Base-by-base conservation (phyloP, 2,113 vertebrate genomes). In the Pollimyrus isidori region DNA sequence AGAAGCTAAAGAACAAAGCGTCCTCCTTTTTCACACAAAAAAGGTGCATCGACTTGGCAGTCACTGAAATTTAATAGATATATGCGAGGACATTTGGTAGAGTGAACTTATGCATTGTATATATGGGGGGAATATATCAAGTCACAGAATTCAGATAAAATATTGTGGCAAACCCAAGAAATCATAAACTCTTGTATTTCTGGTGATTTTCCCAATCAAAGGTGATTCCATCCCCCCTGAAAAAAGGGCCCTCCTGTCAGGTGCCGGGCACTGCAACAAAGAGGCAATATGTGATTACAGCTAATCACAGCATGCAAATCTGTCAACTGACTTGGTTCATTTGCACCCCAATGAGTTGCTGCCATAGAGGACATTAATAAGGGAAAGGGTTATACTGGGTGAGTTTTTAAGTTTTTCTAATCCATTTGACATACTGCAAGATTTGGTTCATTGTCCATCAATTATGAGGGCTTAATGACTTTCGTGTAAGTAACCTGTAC, bases 321-420 rank as follows among this genome's bases (percentile, higher is more conserved):
- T 87, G 73, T 90, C 87, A 65, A 35, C 56, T 42, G 87, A 73
- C 80, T 88, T 45, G 56, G n/a, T 62, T 88, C 53, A 90, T 90
- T 90, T 90, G 87, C 80, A 48, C n/a, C 42, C 30, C 73, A 90
- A 88, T 88, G 53, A 90, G 87, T 52, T 53, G 30, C 53, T 65
- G 80, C n/a, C 86, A 46, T n/a, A 69, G 30, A 84, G 56, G 76
- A 88, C 58, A 86, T 42, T 88, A 52, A 88, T 82, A 73, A 52
- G 80, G 76, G 62, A 39, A 80, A 45, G 26, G 87, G 73, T 88
- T 84, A 73, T 30, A 35, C 35, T 39, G 48, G 52, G 65, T 50
- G 88, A 85, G 17, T 48, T 84, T 88, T 84, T 49, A 53, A 35
- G 82, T 87, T 26, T 46, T 13, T 45, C 19, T 56, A 87, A 82